These are phyloP conservation scores for Peromyscus maniculatus DNA, from an alignment of 2,113 vertebrate genomes.

Conservation along the genomic window DNA sequence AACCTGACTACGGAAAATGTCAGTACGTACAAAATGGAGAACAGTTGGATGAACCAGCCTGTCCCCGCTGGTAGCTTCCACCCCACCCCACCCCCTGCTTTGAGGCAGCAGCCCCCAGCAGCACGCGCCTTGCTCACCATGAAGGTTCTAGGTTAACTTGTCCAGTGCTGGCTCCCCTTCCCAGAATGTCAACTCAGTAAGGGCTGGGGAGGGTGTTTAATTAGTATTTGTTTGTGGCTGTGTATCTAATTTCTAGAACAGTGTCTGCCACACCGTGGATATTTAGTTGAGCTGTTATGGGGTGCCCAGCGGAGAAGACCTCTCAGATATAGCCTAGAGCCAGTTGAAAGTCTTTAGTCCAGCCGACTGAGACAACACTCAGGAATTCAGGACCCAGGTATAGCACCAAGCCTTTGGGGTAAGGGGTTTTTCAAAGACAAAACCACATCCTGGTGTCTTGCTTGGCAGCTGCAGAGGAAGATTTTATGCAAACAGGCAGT, in stretches of 20 bases:
- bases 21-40: neutral
- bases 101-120: neutral
- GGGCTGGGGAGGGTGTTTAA: neutral
- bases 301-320: neutral
- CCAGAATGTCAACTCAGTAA: neutral
- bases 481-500: neutral
- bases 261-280: neutral
- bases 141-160: neutral
- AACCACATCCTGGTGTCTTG: neutral
- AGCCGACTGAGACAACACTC: too few species aligned
- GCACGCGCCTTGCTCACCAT: neutral
- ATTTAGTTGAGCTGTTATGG: neutral
- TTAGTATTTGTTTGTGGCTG: neutral
- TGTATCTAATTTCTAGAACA: neutral
- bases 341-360: neutral
- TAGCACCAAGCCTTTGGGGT: neutral
- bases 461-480: neutral
- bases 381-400: neutral
- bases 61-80: neutral
- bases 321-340: neutral
- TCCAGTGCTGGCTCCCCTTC: too few species aligned
- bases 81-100: neutral
- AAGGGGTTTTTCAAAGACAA: neutral
- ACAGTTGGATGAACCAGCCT: neutral
- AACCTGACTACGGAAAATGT: neutral